Evolutionary conservation across 2,113 vertebrate species (phyloP).

Genomic region (Casuarius casuarius): DNA sequence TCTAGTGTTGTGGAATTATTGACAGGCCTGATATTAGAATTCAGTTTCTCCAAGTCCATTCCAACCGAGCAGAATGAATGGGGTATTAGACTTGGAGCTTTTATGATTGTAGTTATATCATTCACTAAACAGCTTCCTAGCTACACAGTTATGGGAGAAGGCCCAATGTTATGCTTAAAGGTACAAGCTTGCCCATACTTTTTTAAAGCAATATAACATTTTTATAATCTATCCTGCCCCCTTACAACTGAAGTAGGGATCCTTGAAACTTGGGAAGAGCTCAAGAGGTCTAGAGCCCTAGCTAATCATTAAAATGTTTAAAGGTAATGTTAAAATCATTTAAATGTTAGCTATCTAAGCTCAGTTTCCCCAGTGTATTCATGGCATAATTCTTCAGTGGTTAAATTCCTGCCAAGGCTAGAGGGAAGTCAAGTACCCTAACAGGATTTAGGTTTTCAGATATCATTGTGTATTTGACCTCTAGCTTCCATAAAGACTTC

Average conservation of each 20-base stretch:
- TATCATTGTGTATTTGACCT: slow-evolving; percentile 33
- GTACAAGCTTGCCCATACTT: neutral
- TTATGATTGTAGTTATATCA: neutral
- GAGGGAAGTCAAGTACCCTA: neutral
- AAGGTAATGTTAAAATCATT: neutral
- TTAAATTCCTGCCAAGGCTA: neutral
- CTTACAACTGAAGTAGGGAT: neutral
- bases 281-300: neutral
- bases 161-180: neutral
- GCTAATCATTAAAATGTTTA: neutral
- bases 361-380: slow-evolving; percentile 10
- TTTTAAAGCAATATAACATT: neutral
- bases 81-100: neutral
- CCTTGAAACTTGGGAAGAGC: neutral
- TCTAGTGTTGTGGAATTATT: neutral
- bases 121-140: neutral
- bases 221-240: neutral
- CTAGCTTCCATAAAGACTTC: slow-evolving; percentile 1
- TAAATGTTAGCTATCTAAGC: neutral
- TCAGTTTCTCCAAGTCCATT: slow-evolving; percentile 20
- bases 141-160: neutral
- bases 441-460: slow-evolving; percentile 5
- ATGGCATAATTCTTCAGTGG: neutral
- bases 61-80: slow-evolving; percentile 16
- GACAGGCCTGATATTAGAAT: slow-evolving; percentile 30